phyloP scores from a whole-genome alignment of 2,797 vertebrate species.

The Buphagus erythrorhynchus region DNA sequence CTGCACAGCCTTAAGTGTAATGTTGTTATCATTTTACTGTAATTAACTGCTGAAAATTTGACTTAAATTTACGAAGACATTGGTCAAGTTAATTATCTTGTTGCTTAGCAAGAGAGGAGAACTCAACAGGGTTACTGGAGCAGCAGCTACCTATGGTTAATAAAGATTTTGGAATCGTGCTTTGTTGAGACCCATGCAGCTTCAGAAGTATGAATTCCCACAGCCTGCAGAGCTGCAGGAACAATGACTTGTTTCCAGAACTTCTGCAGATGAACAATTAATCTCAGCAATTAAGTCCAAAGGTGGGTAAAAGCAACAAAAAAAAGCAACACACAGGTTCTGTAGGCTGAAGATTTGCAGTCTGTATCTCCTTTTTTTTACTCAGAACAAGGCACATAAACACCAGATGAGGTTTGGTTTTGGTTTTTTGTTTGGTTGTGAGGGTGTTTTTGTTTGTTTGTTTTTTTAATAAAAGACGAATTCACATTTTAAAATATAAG shows the following conservation, averaged over 20 bases:
- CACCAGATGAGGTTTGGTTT: not conserved
- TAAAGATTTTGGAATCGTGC: not conserved
- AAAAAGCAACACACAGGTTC: not conserved
- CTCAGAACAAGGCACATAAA: not conserved
- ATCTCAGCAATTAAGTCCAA: not conserved
- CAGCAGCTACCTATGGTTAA: conserved; percentile 9
- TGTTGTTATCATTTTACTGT: not conserved
- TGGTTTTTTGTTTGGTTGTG: not conserved
- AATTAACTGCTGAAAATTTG: conserved; percentile 42
- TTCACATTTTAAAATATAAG: not conserved
- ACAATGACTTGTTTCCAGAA: not conserved
- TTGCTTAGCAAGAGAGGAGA: conserved; percentile 34
- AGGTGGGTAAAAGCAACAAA: not conserved
- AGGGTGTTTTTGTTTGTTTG: not conserved
- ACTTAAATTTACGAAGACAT: not conserved
- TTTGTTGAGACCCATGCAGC: not conserved
- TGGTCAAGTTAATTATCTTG: conserved; percentile 55
- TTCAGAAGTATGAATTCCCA: not conserved
- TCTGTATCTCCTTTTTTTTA: not conserved
- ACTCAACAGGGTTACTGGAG: not conserved
- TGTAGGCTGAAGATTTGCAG: not conserved
- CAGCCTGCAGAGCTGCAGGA: not conserved
- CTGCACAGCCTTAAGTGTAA: not conserved
- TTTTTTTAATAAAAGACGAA: not conserved
- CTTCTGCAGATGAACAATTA: not conserved